Percentiles rank a stretch among this genome's conserved stretches.
phyloP scores from a whole-genome alignment of 2,797 vertebrate genomes.

The Peromyscus attwateri region DNA sequence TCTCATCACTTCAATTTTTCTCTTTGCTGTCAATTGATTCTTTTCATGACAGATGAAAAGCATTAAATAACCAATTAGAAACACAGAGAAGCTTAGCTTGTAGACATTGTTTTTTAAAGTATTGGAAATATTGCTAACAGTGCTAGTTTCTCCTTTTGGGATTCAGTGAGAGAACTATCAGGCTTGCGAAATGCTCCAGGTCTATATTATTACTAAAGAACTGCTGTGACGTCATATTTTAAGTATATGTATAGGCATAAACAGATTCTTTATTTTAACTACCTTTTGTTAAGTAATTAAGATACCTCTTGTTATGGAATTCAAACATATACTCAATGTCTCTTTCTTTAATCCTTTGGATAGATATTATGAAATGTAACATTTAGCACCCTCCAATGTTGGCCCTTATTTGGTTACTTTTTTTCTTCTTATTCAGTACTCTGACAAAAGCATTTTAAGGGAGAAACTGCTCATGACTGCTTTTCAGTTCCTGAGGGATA shows the following conservation, averaged over 20 bases:
- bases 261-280: slow-evolving; percentile 30
- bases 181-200: neutral
- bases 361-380: neutral
- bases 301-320: neutral
- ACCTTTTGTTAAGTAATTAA: slow-evolving; percentile 40
- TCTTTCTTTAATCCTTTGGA: neutral
- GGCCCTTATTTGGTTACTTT: slow-evolving; percentile 3
- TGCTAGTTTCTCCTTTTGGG: neutral
- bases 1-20: neutral
- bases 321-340: neutral
- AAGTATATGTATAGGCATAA: neutral
- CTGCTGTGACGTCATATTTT: slow-evolving; percentile 2
- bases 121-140: neutral
- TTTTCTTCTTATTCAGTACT: neutral
- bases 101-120: neutral
- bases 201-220: neutral
- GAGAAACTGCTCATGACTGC: neutral
- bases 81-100: neutral
- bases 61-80: slow-evolving; percentile 18
- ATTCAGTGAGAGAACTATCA: neutral
- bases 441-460: neutral
- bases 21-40: neutral
- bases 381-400: neutral
- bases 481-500: neutral
- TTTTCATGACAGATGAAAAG: neutral